These are phyloP conservation scores for Aegithalos caudatus DNA, from an alignment of 2,113 vertebrate genomes.

Conservation along the genomic window DNA sequence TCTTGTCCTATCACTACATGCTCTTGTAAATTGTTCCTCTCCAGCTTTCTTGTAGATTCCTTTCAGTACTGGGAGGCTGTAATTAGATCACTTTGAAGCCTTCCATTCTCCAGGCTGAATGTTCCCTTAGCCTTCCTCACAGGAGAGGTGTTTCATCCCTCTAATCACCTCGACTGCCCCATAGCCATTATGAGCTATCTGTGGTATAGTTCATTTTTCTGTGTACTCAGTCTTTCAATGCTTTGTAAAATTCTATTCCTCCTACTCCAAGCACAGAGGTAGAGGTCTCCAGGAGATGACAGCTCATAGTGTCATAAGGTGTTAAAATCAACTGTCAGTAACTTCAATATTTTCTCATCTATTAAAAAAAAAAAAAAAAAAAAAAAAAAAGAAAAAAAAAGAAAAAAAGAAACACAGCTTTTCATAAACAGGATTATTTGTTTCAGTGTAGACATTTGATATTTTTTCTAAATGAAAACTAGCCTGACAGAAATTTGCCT, in stretches of 20 bases:
- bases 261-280: neutral
- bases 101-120: neutral
- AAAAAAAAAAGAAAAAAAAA: too few relatives aligned
- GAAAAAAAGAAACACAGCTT: rapidly evolving
- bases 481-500: neutral
- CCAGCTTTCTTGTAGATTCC: neutral
- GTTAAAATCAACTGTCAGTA: neutral
- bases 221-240: neutral
- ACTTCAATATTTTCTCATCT: neutral
- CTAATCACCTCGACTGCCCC: rapidly evolving
- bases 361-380: neutral
- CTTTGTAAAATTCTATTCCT: neutral
- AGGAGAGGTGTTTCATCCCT: neutral
- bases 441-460: neutral
- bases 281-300: neutral
- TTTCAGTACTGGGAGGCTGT: neutral
- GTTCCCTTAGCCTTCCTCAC: neutral
- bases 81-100: neutral
- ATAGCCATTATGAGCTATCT: neutral
- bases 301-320: neutral
- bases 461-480: neutral
- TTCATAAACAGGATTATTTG: neutral
- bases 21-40: neutral
- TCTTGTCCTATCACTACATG: neutral
- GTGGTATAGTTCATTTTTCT: neutral